phyloP scores from a whole-genome alignment of 2,797 vertebrate species.

The Chelon labrosus region DNA sequence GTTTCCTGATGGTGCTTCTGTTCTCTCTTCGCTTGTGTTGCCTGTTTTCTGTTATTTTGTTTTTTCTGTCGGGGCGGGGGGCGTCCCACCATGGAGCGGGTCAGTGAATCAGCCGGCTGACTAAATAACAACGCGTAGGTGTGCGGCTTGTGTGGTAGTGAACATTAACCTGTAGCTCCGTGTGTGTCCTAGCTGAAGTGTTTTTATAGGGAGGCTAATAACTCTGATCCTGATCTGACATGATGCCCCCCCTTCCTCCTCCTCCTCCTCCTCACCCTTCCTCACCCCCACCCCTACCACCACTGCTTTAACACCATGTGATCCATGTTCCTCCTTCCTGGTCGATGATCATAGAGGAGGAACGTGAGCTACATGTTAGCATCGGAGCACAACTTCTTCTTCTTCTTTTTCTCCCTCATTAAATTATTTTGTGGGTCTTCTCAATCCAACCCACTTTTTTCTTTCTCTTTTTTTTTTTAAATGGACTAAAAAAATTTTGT shows the following conservation, averaged over 20 bases:
- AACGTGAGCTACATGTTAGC: conserved; percentile 56
- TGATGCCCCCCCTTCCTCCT: neutral
- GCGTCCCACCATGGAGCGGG: no score
- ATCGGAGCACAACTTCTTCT: conserved; percentile 73
- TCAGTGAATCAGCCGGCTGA: conserved; percentile 70
- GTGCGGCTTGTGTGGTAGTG: conserved; percentile 75
- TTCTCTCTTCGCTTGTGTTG: conserved; percentile 71
- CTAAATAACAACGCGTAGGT: conserved; percentile 65
- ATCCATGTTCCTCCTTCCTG: conserved; percentile 25
- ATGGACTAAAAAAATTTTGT: conserved; percentile 85
- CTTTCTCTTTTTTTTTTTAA: conserved; percentile 69
- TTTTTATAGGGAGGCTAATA: conserved; percentile 53
- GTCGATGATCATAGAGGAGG: conserved; percentile 8
- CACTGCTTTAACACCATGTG: conserved; percentile 53
- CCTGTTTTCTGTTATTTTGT: conserved; percentile 22
- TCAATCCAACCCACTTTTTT: conserved; percentile 72
- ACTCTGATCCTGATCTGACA: conserved; percentile 71
- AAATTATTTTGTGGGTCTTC: conserved; percentile 87
- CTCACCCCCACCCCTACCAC: neutral
- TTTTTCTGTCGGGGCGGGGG: no score
- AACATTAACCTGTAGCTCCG: conserved; percentile 70
- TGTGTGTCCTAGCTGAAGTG: conserved; percentile 58
- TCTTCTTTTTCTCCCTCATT: conserved; percentile 74
- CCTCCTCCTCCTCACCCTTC: no score
- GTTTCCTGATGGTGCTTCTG: conserved; percentile 68